Base-by-base conservation (phyloP, 2,797 vertebrate genomes). In the Odontamblyopus lacepedii region DNA sequence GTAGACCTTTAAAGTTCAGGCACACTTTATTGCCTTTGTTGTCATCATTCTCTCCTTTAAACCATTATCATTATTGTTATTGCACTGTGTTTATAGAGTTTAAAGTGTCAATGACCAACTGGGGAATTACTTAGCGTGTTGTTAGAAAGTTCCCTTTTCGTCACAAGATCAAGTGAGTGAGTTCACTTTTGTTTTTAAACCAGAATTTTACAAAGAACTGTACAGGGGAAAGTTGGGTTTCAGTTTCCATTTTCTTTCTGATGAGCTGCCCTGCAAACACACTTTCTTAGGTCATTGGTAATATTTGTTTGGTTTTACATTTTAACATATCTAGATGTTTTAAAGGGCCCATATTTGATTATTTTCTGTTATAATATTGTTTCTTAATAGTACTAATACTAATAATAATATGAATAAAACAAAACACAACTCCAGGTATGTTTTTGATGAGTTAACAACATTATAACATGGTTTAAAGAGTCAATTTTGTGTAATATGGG, bases 181-280 rank as follows among this genome's bases (percentile, higher is more conserved):
- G 26, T 27, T 30, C 60, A 62, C 60, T 62, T 61, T 29, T 12
- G n/a, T 38, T 41, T 23, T 9, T 9, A 63, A 41, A 35, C 23
- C 1, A 26, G 19, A 51, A 6, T 15, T 4, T 30, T n/a, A n/a
- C 19, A 7, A 7, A 19, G 6, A 7, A 63, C 9, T 61, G 23
- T 19, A 5, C 64, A 35, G 32, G 32, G 61, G 61, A 63, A 63
- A 63, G 32, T 57, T 41, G 27, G 51, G 62, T 63, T 63, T 63
- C 62, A 2, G 4, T 63, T 63, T 63, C 62, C 18, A 13, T 6
- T 44, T 5, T 41, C 62, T n/a, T n/a, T 63, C 35, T 23, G 19
- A 63, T 9, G 19, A 61, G 32, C 12, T 61, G 59, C 27, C 13
- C 59, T 7, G 16, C 29, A 16, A 18, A 30, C 15, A 32, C 12